Percentiles rank a stretch among this genome's conserved stretches.
Conservation (phyloP, 2,113 vertebrate species). For the Callaeas wilsoni region DNA sequence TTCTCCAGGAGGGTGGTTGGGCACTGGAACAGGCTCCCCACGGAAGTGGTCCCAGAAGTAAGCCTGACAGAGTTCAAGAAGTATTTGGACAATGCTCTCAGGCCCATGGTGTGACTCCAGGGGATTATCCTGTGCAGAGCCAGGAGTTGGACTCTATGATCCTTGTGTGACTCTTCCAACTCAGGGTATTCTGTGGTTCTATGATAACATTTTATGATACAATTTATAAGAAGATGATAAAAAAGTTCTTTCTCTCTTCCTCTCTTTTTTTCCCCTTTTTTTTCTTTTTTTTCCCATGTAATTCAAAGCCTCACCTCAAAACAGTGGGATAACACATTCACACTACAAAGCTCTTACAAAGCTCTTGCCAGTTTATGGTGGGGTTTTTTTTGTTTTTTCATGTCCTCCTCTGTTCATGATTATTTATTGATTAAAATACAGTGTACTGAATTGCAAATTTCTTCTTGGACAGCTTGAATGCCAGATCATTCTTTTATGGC, state of each 20-base stretch:
- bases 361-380: background rate
- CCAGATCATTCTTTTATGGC: background rate
- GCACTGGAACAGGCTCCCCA: background rate
- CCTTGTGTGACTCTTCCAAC: background rate
- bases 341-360: background rate
- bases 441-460: background rate
- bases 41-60: background rate
- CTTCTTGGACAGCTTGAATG: background rate
- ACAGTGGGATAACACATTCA: background rate
- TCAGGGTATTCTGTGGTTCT: background rate
- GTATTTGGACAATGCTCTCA: fast-evolving
- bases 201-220: background rate
- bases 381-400: background rate
- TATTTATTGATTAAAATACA: slow-evolving; percentile 18
- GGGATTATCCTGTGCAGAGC: fast-evolving
- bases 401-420: background rate
- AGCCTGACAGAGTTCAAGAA: background rate
- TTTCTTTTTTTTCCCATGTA: fast-evolving
- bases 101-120: background rate
- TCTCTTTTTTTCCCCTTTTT: too few relatives aligned
- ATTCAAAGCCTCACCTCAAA: background rate
- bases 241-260: background rate
- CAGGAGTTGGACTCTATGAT: background rate
- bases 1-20: fast-evolving
- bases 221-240: background rate